Evolutionary conservation across 2,113 vertebrate genomes (phyloP).

Genomic region (Burhinus oedicnemus): DNA sequence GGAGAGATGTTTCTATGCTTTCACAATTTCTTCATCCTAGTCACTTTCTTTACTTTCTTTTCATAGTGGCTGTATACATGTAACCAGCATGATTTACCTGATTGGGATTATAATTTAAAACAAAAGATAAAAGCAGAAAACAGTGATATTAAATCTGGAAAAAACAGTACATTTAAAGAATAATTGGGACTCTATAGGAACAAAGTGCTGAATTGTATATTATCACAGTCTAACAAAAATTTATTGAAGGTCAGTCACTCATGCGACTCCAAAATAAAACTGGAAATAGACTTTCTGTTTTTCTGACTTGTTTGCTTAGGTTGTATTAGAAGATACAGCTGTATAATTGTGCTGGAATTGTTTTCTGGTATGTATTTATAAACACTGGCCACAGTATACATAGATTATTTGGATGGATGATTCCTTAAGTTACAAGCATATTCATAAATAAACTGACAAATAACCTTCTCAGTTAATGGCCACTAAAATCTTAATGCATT

Average conservation of each 20-base stretch:
- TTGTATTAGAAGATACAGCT: background rate
- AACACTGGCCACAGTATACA: background rate
- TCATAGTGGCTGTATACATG: fast-evolving
- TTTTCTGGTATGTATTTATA: background rate
- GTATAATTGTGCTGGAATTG: background rate
- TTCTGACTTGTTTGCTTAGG: background rate
- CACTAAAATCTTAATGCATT: background rate
- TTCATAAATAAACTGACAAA: background rate
- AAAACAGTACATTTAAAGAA: background rate
- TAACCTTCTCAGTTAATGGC: background rate
- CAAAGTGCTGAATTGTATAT: background rate
- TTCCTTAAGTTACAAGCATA: background rate
- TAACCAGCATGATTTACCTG: background rate
- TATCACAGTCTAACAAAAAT: background rate
- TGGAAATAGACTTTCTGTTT: background rate
- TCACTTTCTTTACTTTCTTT: background rate
- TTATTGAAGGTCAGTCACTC: background rate
- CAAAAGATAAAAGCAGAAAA: background rate
- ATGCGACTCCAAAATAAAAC: background rate
- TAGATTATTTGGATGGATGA: background rate
- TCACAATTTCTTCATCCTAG: background rate
- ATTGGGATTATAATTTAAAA: background rate
- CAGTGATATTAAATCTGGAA: background rate
- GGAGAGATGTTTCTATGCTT: background rate
- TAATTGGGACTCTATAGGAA: background rate